phyloP scores from a whole-genome alignment of 2,113 vertebrate species.

The Xenopus tropicalis region UCB_Xtro_10.0 CM004444.2:25836501-25837000 shows the following conservation, averaged over 20 bases:
- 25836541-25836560: conserved; percentile 52
- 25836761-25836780: conserved; percentile 57
- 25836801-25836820: conserved; percentile 26
- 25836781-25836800: conserved; percentile 55
- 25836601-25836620: conserved; percentile 49
- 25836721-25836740: conserved; percentile 56
- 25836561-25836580: conserved; percentile 44
- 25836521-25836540: conserved; percentile 52
- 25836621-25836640: conserved; percentile 59
- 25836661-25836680: conserved; percentile 64
- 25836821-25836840: conserved; percentile 20
- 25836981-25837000: too few species aligned
- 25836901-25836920: conserved; percentile 1
- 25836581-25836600: conserved; percentile 46
- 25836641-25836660: conserved; percentile 63
- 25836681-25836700: conserved; percentile 64
- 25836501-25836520: conserved; percentile 39
- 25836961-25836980: too few species aligned
- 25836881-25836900: conserved; percentile 22
- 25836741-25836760: conserved; percentile 62
- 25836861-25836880: conserved; percentile 28
- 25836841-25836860: conserved; percentile 6
- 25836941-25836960: too few species aligned
- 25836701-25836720: conserved; percentile 54
- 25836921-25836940: not conserved